A percentile compares a stretch with the other conserved stretches of the same genome.
phyloP scores from a whole-genome alignment of 2,888 invertebrate species.

The Drosophila fungiperda region DNA sequence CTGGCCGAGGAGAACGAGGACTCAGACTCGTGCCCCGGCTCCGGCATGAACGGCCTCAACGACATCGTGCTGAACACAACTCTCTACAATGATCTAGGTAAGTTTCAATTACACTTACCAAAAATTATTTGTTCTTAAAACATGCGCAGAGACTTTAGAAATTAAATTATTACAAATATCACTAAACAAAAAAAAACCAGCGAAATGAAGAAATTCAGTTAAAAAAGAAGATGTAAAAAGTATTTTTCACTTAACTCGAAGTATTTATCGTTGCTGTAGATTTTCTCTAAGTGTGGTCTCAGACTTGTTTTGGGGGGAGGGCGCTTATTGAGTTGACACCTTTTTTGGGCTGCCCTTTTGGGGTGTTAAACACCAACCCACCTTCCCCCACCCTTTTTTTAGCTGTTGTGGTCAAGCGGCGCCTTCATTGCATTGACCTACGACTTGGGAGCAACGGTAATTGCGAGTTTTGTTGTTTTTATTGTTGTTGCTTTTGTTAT shows the following conservation, averaged over 20 bases:
- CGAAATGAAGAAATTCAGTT: not conserved
- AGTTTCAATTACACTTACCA: constrained; percentile 53
- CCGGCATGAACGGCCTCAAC: constrained; percentile 76
- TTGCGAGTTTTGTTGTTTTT: constrained; percentile 42
- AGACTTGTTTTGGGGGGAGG: not conserved
- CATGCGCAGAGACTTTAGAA: not conserved
- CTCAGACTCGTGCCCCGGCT: constrained; percentile 77
- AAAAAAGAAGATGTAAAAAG: not conserved
- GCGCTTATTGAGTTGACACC: not conserved
- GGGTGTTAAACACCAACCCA: not conserved
- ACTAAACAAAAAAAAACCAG: not conserved
- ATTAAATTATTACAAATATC: too few species aligned
- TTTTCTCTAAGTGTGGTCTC: not conserved
- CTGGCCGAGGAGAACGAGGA: constrained; percentile 87
- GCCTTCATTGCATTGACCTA: constrained; percentile 72
- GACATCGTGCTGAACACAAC: constrained; percentile 84
- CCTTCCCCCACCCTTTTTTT: not conserved
- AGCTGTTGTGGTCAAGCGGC: constrained; percentile 41
- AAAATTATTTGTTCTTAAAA: not conserved
- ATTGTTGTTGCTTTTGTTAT: constrained; percentile 22
- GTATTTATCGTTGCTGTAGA: not conserved
- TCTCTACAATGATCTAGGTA: constrained; percentile 85
- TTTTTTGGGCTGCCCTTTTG: constrained; percentile 14
- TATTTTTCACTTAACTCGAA: not conserved
- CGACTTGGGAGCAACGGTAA: constrained; percentile 54